Evolutionary conservation across 2,797 vertebrate genomes (phyloP), one percentile per base, ranked within the genome.

Genomic region (Lateolabrax maculatus): DNA sequence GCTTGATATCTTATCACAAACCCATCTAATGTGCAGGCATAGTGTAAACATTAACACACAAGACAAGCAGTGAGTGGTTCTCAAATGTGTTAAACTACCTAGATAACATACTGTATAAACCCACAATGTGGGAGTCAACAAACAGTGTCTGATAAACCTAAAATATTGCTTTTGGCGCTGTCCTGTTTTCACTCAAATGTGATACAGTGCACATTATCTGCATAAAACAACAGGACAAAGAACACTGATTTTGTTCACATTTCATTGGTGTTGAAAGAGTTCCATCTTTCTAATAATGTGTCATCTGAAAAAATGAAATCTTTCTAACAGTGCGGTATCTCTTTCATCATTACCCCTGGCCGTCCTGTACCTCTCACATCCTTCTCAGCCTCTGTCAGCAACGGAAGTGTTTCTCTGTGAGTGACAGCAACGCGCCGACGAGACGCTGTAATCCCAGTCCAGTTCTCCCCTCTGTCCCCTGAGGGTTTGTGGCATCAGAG

Each of bases 401-500:
- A 81, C 79, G 85, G 71, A 92, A 87, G 71, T 85, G 83, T 82
- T 84, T 84, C 77, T 83, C 79, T 4, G 63, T 92, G 91, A 91
- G 75, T 90, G 92, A 92, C 90, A 90, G 87, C 75, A 84, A 83
- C 75, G 79, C 25, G 29, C 65, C 46, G n/a, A n/a, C 75, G 86
- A 87, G 84, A 69, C 34, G n/a, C 67, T 71, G 71, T 84, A 90
- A 92, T 93, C 87, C 87, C 71, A 44, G 86, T 84, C 85, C 82
- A 86, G 84, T 90, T 91, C 83, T 81, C 87, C 55, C 81, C 68
- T 88, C 41, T 3, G 51, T 83, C 81, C 88, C 90, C 49, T 4
- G 80, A 74, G 89, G 79, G 81, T 89, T 81, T 86, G 60, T 79
- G 84, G 83, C 89, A 88, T 91, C 89, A 90, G 81, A 90, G 80